Evolutionary conservation across 2,888 invertebrate species (phyloP), one percentile per base, ranked within the genome.

Genomic region (Antheraea assamensis): DNA sequence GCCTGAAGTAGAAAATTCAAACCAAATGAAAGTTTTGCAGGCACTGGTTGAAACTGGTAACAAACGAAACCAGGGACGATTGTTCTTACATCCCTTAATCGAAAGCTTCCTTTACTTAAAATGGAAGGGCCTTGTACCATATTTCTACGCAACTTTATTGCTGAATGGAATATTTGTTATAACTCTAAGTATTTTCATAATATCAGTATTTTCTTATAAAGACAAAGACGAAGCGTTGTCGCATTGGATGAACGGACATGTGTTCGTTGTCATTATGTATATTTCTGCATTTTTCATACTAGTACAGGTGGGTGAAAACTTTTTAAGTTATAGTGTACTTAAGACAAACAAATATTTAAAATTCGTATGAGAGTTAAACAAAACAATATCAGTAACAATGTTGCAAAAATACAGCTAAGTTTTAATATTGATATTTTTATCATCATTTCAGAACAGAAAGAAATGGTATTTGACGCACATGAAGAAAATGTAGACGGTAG

Each of bases 61-160:
- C 72, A 75, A 85, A 70, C 80, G 80, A 47, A 84, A 87, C 10
- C 85, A 89, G 70, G 86, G 85, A n/a, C 80, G 82, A 21, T 79
- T 91, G 3, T 80, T 93, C 15, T 80, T 90, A 17, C 92, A 93
- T 81, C 93, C 92, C 0, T 79, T 91, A 55, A 82, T 92, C 13
- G 90, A 92, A 77, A 90, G 89, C 71, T 92, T 91, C 76, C 80
- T 92, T 27, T 84, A 84, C 76, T 78, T 92, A 15, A 92, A 92
- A 76, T 93, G 92, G 92, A 81, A 83, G 55, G 86, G 86, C 27
- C 80, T 91, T 47, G 78, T 86, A 74, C 81, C 83, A 61, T 88
- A 91, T 75, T 92, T 91, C 78, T 89, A 87, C 75, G 75, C 80
- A 15, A 84, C 88, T 74, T 78, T 91, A 24, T 74, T 82, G 17